Conservation (phyloP, 1,140 invertebrate genomes). For the Catajapyx aquilonaris region DNA sequence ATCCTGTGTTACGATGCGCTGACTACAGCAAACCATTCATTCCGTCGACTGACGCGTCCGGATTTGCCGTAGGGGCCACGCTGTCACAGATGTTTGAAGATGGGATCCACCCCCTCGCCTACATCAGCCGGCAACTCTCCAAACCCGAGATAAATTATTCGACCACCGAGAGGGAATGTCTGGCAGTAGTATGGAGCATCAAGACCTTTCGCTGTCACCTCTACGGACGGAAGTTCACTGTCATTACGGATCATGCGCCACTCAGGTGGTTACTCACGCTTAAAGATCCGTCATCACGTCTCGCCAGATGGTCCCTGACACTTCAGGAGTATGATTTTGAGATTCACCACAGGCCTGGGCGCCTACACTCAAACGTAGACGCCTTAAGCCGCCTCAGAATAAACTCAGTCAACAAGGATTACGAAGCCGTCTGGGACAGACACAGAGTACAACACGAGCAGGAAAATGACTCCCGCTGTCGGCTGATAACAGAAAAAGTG, state of each 20-base stretch:
- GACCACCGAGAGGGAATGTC: too few relatives aligned
- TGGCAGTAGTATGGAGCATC: conserved; percentile 21
- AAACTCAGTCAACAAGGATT: too few relatives aligned
- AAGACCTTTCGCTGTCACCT: conserved; percentile 22
- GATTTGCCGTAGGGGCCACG: too few relatives aligned
- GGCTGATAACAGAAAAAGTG: not conserved
- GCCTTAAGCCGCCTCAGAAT: conserved; percentile 14
- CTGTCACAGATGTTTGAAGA: too few relatives aligned
- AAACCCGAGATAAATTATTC: conserved; percentile 23
- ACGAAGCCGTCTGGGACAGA: too few relatives aligned
- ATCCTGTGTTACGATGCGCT: too few relatives aligned
- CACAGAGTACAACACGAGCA: not conserved
- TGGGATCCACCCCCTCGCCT: too few relatives aligned
- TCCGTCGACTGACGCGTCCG: too few relatives aligned
- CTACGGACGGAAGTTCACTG: too few relatives aligned
- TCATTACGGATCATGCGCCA: too few relatives aligned
- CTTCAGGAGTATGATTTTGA: conserved; percentile 21
- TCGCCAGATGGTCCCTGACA: conserved; percentile 23
- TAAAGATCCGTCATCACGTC: conserved; percentile 18
- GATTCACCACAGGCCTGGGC: conserved; percentile 19
- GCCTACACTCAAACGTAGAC: conserved; percentile 16
- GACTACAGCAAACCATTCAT: too few relatives aligned
- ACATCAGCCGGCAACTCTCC: conserved; percentile 20
- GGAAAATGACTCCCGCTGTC: not conserved
- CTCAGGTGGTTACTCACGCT: conserved; percentile 20